Conservation (phyloP, 2,888 invertebrate species). For the Emmelina monodactyla region DNA sequence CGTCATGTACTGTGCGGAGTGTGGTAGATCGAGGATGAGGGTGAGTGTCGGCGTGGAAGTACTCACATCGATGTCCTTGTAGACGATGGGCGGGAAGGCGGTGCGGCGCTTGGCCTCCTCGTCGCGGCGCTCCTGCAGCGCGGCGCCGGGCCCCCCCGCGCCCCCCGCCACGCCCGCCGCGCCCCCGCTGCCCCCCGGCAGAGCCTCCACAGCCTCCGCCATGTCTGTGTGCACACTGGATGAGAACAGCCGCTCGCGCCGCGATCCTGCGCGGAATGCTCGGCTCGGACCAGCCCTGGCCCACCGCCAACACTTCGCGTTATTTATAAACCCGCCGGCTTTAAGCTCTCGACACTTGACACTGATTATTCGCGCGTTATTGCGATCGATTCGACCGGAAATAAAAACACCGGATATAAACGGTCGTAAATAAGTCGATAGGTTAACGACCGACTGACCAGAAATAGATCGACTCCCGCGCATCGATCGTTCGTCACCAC, state of each 20-base stretch:
- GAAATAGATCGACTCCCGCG: not conserved
- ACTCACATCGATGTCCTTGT: conserved; percentile 76
- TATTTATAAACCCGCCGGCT: conserved; percentile 21
- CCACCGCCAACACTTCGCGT: conserved; percentile 13
- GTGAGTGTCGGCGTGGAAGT: too few relatives aligned
- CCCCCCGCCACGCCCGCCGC: conserved; percentile 41
- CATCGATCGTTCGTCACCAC: too few relatives aligned
- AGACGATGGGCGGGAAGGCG: conserved; percentile 83
- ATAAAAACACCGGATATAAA: not conserved
- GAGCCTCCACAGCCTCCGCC: conserved; percentile 44
- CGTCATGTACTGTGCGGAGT: too few relatives aligned
- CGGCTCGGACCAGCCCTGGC: conserved; percentile 20
- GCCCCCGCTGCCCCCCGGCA: conserved; percentile 22
- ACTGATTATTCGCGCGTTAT: not conserved
- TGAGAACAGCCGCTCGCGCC: not conserved
- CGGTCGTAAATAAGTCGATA: not conserved
- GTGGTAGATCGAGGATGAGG: too few relatives aligned
- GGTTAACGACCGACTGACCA: not conserved
- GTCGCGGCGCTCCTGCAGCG: conserved; percentile 69
- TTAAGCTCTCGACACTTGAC: conserved; percentile 1
- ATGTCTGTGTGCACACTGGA: conserved; percentile 30
- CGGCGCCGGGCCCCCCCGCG: conserved; percentile 39
- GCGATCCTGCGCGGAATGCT: conserved; percentile 16
- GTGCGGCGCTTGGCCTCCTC: conserved; percentile 75
- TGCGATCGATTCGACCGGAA: not conserved